Conservation (phyloP, 2,113 vertebrate species). For the Otocyon megalotis region DNA sequence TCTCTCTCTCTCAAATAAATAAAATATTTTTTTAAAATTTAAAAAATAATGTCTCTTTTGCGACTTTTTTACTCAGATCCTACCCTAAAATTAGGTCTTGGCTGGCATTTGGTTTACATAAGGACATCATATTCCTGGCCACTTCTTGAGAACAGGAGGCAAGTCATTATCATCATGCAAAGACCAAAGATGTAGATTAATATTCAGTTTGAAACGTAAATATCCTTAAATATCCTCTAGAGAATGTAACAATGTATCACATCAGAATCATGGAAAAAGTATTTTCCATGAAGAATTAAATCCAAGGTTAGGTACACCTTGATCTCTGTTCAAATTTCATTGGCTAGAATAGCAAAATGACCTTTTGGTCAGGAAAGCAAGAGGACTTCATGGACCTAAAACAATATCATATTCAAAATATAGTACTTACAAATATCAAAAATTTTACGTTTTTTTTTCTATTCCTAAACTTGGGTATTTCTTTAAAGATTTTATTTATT, state of each 20-base stretch:
- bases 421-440: background rate
- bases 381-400: background rate
- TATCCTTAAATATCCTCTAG: background rate
- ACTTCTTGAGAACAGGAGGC: background rate
- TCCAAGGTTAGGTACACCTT: background rate
- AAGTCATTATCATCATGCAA: background rate
- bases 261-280: background rate
- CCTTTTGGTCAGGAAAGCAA: background rate
- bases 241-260: background rate
- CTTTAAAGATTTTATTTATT: background rate
- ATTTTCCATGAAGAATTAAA: background rate
- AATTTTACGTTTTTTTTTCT: background rate
- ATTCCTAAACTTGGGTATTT: background rate
- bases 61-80: background rate
- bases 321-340: background rate
- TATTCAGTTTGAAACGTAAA: background rate
- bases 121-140: background rate
- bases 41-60: background rate
- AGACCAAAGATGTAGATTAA: background rate
- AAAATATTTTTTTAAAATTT: background rate
- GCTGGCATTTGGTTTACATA: background rate
- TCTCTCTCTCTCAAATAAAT: background rate
- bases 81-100: background rate
- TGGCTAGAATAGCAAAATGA: slow-evolving; percentile 1
- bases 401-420: background rate